These are phyloP conservation scores for Oreotragus oreotragus DNA, from an alignment of 2,113 vertebrate genomes.

Conservation along the genomic window DNA sequence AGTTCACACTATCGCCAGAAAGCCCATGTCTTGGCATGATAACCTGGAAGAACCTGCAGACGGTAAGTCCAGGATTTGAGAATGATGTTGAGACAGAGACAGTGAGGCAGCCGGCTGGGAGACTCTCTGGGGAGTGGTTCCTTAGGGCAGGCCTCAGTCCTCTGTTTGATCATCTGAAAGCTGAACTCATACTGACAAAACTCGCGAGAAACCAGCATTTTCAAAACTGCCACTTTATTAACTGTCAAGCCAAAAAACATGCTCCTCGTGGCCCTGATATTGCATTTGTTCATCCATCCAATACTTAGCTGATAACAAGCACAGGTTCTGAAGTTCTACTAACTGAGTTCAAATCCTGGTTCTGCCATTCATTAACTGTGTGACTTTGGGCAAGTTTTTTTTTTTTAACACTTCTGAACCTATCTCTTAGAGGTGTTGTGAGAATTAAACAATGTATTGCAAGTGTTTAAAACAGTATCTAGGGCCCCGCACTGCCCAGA, in stretches of 20 bases:
- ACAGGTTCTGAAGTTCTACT: background rate
- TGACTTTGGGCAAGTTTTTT: background rate
- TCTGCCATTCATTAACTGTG: background rate
- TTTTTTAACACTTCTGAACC: background rate
- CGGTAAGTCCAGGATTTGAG: slow-evolving; percentile 79
- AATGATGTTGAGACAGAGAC: background rate
- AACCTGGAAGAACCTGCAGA: slow-evolving; percentile 77
- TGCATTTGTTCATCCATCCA: background rate
- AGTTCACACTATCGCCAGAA: slow-evolving; percentile 87
- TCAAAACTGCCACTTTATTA: background rate
- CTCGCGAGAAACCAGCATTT: background rate
- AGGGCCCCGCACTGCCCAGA: fast-evolving
- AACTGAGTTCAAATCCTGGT: background rate
- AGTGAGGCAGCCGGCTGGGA: background rate
- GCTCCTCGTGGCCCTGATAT: background rate
- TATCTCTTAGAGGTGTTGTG: background rate
- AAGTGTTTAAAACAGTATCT: background rate
- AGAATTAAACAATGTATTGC: background rate
- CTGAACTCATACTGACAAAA: background rate
- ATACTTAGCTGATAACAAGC: background rate
- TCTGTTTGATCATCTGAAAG: background rate
- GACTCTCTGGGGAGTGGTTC: background rate
- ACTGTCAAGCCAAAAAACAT: background rate
- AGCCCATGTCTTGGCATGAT: slow-evolving; percentile 85
- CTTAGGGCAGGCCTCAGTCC: background rate